These are phyloP conservation scores for Gallinago paraguaiae DNA, from an alignment of 2,113 vertebrate genomes.

Conservation along the genomic window DNA sequence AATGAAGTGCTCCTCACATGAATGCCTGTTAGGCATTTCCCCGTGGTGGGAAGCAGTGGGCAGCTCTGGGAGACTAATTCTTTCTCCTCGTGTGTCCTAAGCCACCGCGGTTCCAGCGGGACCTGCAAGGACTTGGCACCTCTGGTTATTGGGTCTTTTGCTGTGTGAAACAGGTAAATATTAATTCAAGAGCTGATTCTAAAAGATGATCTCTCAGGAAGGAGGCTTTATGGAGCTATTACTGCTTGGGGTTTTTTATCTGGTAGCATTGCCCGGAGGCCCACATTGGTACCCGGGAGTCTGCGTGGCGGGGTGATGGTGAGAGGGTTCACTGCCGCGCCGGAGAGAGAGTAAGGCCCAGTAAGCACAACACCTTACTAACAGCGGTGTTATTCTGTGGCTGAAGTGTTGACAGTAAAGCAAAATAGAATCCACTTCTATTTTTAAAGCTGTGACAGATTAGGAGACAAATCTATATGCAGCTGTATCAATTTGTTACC, in stretches of 20 bases:
- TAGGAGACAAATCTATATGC: conserved; percentile 24
- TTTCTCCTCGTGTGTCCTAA: fast-evolving
- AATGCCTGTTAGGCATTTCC: neutral
- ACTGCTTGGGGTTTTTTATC: neutral
- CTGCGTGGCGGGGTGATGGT: neutral
- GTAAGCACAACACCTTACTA: neutral
- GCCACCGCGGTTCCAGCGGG: neutral
- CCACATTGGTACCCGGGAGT: neutral
- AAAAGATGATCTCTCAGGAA: neutral
- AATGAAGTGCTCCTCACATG: neutral
- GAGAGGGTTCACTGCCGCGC: neutral
- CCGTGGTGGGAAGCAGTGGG: neutral
- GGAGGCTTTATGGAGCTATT: neutral
- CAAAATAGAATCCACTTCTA: neutral
- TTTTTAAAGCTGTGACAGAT: conserved; percentile 28
- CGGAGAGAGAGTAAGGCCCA: neutral
- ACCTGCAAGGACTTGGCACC: neutral
- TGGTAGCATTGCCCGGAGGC: neutral
- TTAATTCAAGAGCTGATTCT: neutral
- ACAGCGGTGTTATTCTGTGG: neutral
- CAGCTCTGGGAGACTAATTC: neutral
- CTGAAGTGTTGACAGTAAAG: neutral
- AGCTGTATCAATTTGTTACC: neutral
- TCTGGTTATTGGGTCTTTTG: neutral
- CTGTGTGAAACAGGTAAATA: neutral